Evolutionary conservation across 2,113 vertebrate genomes (phyloP), one percentile per base, ranked within the genome.

Genomic region (Microtus ochrogaster): DNA sequence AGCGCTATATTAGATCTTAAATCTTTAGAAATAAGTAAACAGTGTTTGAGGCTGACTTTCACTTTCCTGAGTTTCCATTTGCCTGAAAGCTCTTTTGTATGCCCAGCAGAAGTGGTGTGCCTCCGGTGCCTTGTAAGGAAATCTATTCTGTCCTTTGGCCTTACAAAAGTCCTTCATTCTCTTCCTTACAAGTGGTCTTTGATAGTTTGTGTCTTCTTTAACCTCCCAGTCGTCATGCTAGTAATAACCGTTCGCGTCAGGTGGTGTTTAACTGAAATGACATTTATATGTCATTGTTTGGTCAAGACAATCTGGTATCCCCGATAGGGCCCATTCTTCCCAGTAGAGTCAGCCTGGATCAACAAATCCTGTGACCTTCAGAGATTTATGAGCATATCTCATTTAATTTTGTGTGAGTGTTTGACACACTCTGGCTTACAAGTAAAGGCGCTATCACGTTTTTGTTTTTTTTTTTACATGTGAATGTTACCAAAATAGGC

Each of bases 391-490:
- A 83, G 39, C n/a, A 22, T 41, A 66, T 70, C 65, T 68, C 55
- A 88, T 10, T 39, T 61, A 88, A 90, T 81, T 76, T 55, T 94
- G 55, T 61, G 68, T 79, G 87, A 74, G 52, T 49, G 61, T 74
- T 95, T 79, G 39, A 90, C 92, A 85, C 36, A 68, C 41, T 22
- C 16, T 36, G 81, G n/a, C 16, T 72, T 83, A 44, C 88, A 24
- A 73, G 72, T 41, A 94, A 36, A 82, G 79, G 74, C 3, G 44
- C 14, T 47, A 28, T 68, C 61, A 74, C 55, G 7, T 47, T 47
- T 47, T n/a, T 47, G 4, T 13, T 90, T 97, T 96, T 65, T 10
- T 92, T 97, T 96, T 52, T 41, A 30, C 26, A 89, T 26, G 8
- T n/a, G 8, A 44, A 9, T 77, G 41, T 95, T 91, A 4, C 26